A percentile compares a stretch with the other conserved stretches of the same genome.
Conservation (phyloP, 1,140 invertebrate species). For the Procambarus clarkii region DNA sequence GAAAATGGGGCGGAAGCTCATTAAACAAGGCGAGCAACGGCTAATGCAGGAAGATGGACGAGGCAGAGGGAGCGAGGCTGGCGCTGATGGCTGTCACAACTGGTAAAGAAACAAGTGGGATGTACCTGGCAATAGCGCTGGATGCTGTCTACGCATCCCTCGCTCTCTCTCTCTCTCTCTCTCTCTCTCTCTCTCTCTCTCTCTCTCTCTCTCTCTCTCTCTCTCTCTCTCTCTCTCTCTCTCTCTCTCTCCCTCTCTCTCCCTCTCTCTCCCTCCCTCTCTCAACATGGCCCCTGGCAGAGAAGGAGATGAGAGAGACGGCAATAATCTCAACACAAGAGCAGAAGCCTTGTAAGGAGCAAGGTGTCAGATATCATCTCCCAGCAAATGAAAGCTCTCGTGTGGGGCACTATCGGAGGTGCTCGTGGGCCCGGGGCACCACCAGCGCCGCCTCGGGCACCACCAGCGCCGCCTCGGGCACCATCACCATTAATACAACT, state of each 20-base stretch:
- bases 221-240: too few relatives aligned
- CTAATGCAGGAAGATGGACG: constrained; percentile 6
- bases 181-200: too few relatives aligned
- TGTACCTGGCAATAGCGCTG: too few relatives aligned
- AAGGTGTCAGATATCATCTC: background rate
- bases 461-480: too few relatives aligned
- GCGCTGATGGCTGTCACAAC: background rate
- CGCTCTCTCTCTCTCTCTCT: too few relatives aligned
- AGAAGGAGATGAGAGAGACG: background rate
- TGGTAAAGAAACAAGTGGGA: too few relatives aligned
- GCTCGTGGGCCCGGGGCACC: background rate
- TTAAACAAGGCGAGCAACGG: constrained; percentile 40
- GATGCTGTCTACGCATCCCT: too few relatives aligned
- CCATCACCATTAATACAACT: too few relatives aligned
- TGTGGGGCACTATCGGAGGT: background rate
- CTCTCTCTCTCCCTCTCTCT: too few relatives aligned
- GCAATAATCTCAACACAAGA: background rate
- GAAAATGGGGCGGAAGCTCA: constrained; percentile 49
- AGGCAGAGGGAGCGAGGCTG: background rate
- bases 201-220: too few relatives aligned
- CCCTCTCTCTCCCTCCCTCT: too few relatives aligned
- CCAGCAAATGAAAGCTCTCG: background rate
- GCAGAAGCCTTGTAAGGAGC: background rate
- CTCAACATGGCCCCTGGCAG: background rate
- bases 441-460: too few relatives aligned